Evolutionary conservation across 2,888 invertebrate species (phyloP).

Genomic region (Nezara viridula): DNA sequence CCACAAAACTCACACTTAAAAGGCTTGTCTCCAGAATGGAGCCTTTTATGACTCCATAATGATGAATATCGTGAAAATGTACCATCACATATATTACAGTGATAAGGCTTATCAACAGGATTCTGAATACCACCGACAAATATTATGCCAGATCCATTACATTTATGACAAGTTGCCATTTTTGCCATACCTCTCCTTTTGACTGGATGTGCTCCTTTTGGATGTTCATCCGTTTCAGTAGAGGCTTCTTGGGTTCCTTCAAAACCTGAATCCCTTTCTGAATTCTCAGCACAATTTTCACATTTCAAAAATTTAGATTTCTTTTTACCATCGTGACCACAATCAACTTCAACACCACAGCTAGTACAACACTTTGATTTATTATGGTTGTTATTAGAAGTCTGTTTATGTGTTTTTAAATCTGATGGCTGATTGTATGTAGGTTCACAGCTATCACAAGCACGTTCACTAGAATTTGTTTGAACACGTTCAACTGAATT

Average conservation of each 20-base stretch:
- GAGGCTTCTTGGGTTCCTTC: slow-evolving; percentile 64
- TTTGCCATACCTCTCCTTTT: slow-evolving; percentile 86
- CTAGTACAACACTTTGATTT: slow-evolving; percentile 66
- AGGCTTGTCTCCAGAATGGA: slow-evolving; percentile 87
- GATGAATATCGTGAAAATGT: slow-evolving; percentile 78
- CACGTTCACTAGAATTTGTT: slow-evolving; percentile 68
- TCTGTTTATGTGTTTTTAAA: slow-evolving; percentile 70
- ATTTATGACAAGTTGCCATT: slow-evolving; percentile 90
- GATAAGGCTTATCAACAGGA: slow-evolving; percentile 82
- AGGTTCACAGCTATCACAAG: slow-evolving; percentile 71
- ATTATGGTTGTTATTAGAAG: slow-evolving; percentile 55
- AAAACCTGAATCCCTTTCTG: slow-evolving; percentile 62
- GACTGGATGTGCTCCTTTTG: slow-evolving; percentile 79
- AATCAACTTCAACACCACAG: slow-evolving; percentile 67
- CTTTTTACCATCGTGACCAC: slow-evolving; percentile 66
- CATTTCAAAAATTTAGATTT: slow-evolving; percentile 67
- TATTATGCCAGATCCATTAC: slow-evolving; percentile 89
- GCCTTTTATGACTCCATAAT: slow-evolving; percentile 89
- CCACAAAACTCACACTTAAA: slow-evolving; percentile 92
- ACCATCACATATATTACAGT: slow-evolving; percentile 86
- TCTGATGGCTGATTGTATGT: slow-evolving; percentile 71
- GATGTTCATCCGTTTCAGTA: slow-evolving; percentile 66
- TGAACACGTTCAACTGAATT: slow-evolving; percentile 60
- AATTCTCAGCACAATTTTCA: slow-evolving; percentile 66
- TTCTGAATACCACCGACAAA: slow-evolving; percentile 74